Base-by-base conservation (phyloP, 2,888 invertebrate genomes). In the Seladonia tumulorum region DNA sequence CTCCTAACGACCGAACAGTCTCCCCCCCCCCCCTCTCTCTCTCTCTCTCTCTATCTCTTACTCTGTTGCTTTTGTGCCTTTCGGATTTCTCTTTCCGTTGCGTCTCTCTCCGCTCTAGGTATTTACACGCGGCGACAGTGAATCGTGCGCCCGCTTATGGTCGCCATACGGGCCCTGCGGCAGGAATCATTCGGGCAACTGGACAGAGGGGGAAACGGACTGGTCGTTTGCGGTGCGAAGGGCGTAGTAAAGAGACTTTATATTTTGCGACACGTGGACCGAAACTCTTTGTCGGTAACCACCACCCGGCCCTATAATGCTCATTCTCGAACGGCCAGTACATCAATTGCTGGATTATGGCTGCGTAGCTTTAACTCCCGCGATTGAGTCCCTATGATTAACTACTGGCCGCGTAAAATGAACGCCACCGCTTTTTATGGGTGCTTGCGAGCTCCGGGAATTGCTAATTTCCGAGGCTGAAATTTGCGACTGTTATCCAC, bases 211-310 rank as follows among this genome's bases (percentile, higher is more conserved):
- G 39, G 68, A 68, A 68, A 39, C 22, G 68, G 39, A 22, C 68
- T 39, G 68, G 68, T 39, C 68, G 68, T 68, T 68, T 39, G 68
- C 68, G 68, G 39, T 35, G 68, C 68, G 68, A 68, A 42, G 68
- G 68, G 35, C 68, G 68, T 68, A 68, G 68, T 68, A 68, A 68
- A 68, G 42, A 42, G 42, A 68, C 68, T 68, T 68, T 68, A 68
- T 42, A 68, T 68, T 68, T 68, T 35, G 68, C n/a, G 68, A 39
- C 68, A 68, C 68, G 68, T 68, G 68, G 68, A 68, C 39, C 39
- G 68, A 42, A 68, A 68, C 68, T 68, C 39, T 68, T 68, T 68
- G 68, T 42, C 68, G 68, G 68, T 68, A 22, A 42, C 68, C 39
- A 39, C 68, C 68, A 42, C 1, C 1, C 39, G n/a, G 68, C 39